These are phyloP conservation scores for Drosophila neotestacea DNA, from an alignment of 2,888 invertebrate species.

Conservation along the genomic window DNA sequence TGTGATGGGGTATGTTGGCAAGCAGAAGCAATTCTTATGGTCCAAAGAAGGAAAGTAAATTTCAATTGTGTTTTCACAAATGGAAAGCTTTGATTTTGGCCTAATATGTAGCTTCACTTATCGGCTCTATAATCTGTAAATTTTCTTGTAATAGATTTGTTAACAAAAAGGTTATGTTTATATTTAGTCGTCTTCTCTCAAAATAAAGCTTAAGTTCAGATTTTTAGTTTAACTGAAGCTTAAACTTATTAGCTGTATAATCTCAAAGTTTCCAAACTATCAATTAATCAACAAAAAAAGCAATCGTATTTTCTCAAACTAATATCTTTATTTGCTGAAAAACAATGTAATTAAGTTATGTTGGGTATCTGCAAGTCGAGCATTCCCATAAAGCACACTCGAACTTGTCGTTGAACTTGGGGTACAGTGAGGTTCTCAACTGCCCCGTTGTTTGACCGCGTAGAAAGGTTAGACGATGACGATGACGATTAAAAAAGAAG, in stretches of 20 bases:
- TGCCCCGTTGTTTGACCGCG: constrained; percentile 23
- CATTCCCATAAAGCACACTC: background rate
- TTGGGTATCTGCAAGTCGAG: background rate
- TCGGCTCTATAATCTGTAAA: no score
- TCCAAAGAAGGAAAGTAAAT: no score
- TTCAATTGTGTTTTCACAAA: no score
- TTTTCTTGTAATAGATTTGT: no score
- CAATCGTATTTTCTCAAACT: no score
- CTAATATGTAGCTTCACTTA: no score
- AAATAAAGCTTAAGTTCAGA: background rate
- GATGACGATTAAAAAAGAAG: constrained; percentile 39
- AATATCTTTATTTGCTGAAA: no score
- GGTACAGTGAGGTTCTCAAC: constrained; percentile 22
- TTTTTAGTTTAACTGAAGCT: background rate
- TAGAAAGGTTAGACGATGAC: constrained; percentile 42
- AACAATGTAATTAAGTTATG: no score
- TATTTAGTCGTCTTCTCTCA: background rate
- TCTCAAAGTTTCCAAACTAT: no score
- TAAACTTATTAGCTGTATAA: background rate
- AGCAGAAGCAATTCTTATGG: no score
- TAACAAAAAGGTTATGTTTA: background rate
- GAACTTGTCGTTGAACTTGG: constrained; percentile 23
- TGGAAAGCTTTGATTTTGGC: no score
- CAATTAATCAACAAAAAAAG: no score
- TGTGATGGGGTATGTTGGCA: background rate